These are phyloP conservation scores for Lycia hirtaria DNA, from an alignment of 2,888 invertebrate genomes.

Conservation along the genomic window DNA sequence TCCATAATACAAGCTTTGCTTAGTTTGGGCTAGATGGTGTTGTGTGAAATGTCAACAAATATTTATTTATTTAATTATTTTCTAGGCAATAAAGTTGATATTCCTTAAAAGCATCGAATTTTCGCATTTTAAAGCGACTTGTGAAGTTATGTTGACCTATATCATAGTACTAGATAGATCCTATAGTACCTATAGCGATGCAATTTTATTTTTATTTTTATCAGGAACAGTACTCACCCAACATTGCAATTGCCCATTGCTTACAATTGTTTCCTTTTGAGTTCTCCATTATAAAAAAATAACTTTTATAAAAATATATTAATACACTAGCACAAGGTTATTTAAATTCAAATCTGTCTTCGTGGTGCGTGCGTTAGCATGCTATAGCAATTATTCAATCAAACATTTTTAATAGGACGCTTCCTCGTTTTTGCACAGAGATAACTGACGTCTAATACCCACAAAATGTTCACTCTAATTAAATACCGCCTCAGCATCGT, in stretches of 20 bases:
- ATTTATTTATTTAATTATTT: no score
- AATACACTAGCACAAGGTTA: not conserved
- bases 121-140: no score
- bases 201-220: no score
- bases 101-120: no score
- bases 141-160: no score
- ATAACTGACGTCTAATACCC: not conserved
- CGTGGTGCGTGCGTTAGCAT: not conserved
- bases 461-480: slow-evolving; percentile 1
- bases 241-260: slow-evolving; percentile 16
- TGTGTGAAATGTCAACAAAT: no score
- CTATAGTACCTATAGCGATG: not conserved
- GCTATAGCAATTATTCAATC: not conserved
- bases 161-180: no score
- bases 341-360: not conserved
- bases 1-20: no score
- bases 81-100: no score
- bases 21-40: no score
- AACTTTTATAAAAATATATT: no score
- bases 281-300: not conserved
- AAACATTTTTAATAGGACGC: not conserved
- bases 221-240: not conserved
- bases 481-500: not conserved
- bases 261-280: slow-evolving; percentile 3
- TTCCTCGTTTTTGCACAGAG: not conserved